Percentiles rank a stretch among this genome's conserved stretches.
Evolutionary conservation across 1,140 invertebrate genomes (phyloP).

Genomic region (Uloborus diversus): DNA sequence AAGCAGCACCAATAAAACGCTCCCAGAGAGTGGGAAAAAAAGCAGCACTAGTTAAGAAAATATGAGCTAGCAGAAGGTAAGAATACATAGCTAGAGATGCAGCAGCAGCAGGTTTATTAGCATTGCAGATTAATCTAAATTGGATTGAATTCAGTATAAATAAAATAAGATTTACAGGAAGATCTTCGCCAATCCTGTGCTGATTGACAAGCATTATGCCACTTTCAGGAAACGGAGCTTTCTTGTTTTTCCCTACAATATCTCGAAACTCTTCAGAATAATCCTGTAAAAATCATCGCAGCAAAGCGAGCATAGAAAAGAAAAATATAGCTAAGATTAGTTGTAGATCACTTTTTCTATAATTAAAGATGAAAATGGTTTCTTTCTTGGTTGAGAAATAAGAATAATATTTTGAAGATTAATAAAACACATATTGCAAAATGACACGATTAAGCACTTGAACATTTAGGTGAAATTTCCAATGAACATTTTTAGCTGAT

Average conservation of each 20-base stretch:
- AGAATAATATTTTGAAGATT: no score
- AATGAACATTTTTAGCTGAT: no score
- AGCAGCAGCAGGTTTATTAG: no score
- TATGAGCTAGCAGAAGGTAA: background rate
- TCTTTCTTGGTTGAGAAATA: no score
- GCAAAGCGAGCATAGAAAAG: conserved; percentile 42
- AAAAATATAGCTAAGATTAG: conserved; percentile 30
- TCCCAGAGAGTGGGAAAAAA: no score
- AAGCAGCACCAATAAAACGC: no score
- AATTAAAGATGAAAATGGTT: background rate
- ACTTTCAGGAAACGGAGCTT: conserved; percentile 83
- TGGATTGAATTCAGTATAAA: background rate
- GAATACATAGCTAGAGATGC: background rate
- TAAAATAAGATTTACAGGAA: conserved; percentile 77
- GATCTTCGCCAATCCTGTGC: conserved; percentile 90
- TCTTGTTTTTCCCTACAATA: conserved; percentile 86
- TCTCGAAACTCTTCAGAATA: conserved; percentile 96
- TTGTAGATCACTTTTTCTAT: background rate
- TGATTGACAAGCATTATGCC: conserved; percentile 97
- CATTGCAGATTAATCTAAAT: no score
- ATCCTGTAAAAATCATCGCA: conserved; percentile 72
- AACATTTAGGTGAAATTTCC: no score
- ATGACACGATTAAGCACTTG: no score
- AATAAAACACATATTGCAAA: no score
- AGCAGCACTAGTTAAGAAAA: no score